Conservation (phyloP, 2,888 invertebrate species). For the Agrilus biguttatus region DNA sequence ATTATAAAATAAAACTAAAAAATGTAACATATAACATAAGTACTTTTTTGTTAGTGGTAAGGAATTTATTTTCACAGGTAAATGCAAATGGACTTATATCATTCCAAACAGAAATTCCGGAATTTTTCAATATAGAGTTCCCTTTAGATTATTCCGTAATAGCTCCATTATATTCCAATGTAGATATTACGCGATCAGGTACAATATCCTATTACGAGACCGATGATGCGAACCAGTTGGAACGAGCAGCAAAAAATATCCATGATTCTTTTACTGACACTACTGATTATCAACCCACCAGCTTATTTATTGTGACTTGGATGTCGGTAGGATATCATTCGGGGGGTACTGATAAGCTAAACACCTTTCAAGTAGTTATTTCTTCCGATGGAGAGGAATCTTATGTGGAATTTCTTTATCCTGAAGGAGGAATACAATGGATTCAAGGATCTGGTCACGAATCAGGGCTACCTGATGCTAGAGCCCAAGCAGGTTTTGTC, state of each 20-base stretch:
- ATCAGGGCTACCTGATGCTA: conserved; percentile 71
- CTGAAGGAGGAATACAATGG: conserved; percentile 84
- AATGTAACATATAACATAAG: too few relatives aligned
- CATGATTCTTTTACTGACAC: conserved; percentile 59
- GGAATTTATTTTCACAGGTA: conserved; percentile 44
- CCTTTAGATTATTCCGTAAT: conserved; percentile 81
- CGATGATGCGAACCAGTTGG: conserved; percentile 41
- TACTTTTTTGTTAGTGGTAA: too few relatives aligned
- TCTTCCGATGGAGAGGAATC: conserved; percentile 64
- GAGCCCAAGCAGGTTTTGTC: conserved; percentile 87
- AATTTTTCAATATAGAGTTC: conserved; percentile 77
- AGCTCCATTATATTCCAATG: conserved; percentile 81
- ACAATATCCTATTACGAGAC: conserved; percentile 60
- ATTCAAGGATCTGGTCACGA: conserved; percentile 64
- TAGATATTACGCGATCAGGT: conserved; percentile 66
- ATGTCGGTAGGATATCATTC: conserved; percentile 67
- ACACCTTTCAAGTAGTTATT: conserved; percentile 75
- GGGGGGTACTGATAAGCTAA: conserved; percentile 52
- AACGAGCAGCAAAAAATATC: conserved; percentile 55
- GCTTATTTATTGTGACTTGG: conserved; percentile 85
- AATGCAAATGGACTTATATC: conserved; percentile 84
- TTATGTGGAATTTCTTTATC: conserved; percentile 78
- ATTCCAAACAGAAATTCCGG: conserved; percentile 75
- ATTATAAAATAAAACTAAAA: too few relatives aligned
- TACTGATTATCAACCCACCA: conserved; percentile 56